Evolutionary conservation across 2,888 invertebrate genomes (phyloP).

Genomic region (Strigamia transsilvanica): DNA sequence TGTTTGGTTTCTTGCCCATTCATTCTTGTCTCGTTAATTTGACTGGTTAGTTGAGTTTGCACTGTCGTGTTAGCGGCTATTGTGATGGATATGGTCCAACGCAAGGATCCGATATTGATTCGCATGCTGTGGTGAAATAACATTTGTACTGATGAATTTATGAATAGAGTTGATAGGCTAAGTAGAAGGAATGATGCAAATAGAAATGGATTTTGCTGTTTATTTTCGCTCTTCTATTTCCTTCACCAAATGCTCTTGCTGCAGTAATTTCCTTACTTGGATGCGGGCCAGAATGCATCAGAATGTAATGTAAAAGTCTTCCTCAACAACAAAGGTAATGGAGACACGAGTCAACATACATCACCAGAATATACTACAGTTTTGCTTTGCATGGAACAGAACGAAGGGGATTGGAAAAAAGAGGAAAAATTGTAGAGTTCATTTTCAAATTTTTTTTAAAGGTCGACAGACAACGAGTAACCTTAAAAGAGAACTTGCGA

Average conservation of each 20-base stretch:
- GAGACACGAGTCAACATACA: conserved; percentile 48
- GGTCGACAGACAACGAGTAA: background rate
- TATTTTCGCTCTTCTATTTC: conserved; percentile 39
- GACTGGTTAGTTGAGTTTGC: conserved; percentile 20
- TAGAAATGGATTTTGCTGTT: conserved; percentile 49
- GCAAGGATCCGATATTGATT: conserved; percentile 18
- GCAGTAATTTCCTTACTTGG: conserved; percentile 18
- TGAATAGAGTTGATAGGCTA: conserved; percentile 47
- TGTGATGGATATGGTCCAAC: background rate
- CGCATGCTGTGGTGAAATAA: background rate
- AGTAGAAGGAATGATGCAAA: conserved; percentile 46
- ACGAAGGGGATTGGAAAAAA: background rate
- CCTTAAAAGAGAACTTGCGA: background rate
- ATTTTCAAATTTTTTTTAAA: background rate
- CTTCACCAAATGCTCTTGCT: background rate
- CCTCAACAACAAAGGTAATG: conserved; percentile 34
- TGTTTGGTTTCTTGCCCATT: conserved; percentile 17
- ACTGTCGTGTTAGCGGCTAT: background rate
- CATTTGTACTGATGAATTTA: conserved; percentile 32
- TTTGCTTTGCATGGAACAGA: conserved; percentile 29
- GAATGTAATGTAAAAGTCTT: conserved; percentile 43
- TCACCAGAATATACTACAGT: conserved; percentile 28
- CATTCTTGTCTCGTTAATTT: conserved; percentile 39
- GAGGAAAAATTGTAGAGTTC: background rate
- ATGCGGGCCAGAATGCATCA: conserved; percentile 46